Evolutionary conservation across 2,113 vertebrate species (phyloP), one percentile per base, ranked within the genome.

Genomic region (Acanthisitta chloris): DNA sequence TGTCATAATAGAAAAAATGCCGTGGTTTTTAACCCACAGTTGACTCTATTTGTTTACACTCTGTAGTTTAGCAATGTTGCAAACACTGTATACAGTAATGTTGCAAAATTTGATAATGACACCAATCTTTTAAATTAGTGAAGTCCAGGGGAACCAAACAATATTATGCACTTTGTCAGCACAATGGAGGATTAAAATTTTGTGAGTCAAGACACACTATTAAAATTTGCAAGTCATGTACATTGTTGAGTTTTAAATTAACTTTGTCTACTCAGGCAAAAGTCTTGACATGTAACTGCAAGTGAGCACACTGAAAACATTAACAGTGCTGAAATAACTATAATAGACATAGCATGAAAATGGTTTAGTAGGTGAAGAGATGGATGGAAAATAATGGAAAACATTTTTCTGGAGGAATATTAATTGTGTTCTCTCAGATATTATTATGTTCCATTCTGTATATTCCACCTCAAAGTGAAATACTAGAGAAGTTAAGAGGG

Each of bases 201-300:
- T 69, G 34, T 10, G 69, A 94, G 48, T 71, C 78, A 88, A 79
- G 62, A 71, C 74, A 90, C 0, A 0, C 64, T 66, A 31, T 57
- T 55, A 86, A 94, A 86, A 93, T 94, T 54, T 94, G 42, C 79
- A 90, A 92, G 20, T 77, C 55, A 62, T 14, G 43, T n/a, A 73
- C 26, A 36, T 54, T 66, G 42, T 42, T 73, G 62, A 85, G 58
- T 80, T 94, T 89, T 62, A 94, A 90, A 90, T 90, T 91, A 81
- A 46, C 42, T 61, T 19, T 70, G 33, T 69, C 62, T 88, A 62
- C 33, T 90, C 36, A 89, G 69, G 61, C 24, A 89, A 78, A 95
- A 89, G 69, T 64, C 77, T 85, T 93, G 81, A 88, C 81, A 85
- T n/a, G 70, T 80, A 74, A 90, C 62, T 90, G 73, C 42, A 88